Evolutionary conservation across 2,797 vertebrate species (phyloP).

Genomic region (Artibeus lituratus): DNA sequence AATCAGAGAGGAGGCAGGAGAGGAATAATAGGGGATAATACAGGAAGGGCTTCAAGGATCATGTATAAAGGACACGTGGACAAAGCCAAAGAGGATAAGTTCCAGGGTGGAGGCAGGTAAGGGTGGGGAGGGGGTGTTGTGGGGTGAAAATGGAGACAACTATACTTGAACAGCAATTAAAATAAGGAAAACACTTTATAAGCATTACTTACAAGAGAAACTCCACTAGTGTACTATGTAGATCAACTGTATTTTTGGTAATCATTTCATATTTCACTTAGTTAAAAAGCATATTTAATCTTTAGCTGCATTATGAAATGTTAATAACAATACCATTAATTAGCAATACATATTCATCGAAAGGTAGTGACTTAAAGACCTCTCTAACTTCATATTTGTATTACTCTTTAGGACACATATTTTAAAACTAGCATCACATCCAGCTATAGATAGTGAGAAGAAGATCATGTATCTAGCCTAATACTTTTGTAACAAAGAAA

Average conservation of each 20-base stretch:
- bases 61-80: too few species aligned
- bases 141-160: too few species aligned
- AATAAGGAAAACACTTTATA: not conserved
- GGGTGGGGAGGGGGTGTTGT: too few species aligned
- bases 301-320: constrained; percentile 55
- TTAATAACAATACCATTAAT: constrained; percentile 61
- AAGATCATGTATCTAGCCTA: not conserved
- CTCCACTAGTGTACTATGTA: not conserved
- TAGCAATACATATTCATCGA: constrained; percentile 71
- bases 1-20: too few species aligned
- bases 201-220: constrained; percentile 43
- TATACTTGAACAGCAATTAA: too few species aligned
- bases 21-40: too few species aligned
- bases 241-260: constrained; percentile 36
- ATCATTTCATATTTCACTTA: constrained; percentile 52
- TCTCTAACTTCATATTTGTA: constrained; percentile 47
- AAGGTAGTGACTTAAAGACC: constrained; percentile 53
- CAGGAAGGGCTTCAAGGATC: too few species aligned
- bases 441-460: constrained; percentile 16
- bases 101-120: too few species aligned
- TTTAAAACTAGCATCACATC: constrained; percentile 19
- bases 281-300: constrained; percentile 36
- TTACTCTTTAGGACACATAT: constrained; percentile 55
- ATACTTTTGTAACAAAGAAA: not conserved
- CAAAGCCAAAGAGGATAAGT: too few species aligned